Base-by-base conservation (phyloP, 1,140 invertebrate genomes). In the Cydia strobilella region DNA sequence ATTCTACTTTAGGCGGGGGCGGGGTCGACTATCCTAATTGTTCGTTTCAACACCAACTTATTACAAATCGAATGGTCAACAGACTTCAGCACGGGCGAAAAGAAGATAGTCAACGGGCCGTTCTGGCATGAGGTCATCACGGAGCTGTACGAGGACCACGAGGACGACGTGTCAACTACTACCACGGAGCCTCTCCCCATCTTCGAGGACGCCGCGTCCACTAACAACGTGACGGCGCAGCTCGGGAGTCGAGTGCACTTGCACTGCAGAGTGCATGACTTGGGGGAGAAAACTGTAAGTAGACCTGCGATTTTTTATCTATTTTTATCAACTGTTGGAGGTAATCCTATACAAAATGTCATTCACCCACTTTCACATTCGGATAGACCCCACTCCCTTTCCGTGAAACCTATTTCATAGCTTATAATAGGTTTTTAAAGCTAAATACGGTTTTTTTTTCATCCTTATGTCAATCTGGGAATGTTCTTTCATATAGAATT, bases 251-350 rank as follows among this genome's bases (percentile, higher is more conserved):
- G 94, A 39, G 95, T 95, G 1, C 94, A 95, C 81, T 87, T 96
- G 73, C 95, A 96, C 80, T 96, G 96, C 83, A 93, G 94, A 79
- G 95, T 96, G 9, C 95, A 96, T 82, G 95, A 96, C 80, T 93
- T 96, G 35, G 94, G 95, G 25, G 96, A 96, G 76, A 96, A 96
- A 92, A 96, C 95, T 82, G 95, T 96, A 86, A 94, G 94, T 85
- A 65, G 65, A n/a, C 65, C 18, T 39, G 35, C 18, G 45, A 39
- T 20, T 45, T 15, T 25, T 25, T 39, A 63, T 73, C 7, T 39
- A 10, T 39, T 39, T 39, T 39, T 2, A 39, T 39, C 2, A 10
- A 39, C 35, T 10, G 35, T 39, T 39, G 7, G 9, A 39, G 7
- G 35, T 39, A 39, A 39, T 39, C 31, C 5, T 35, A 10, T 9